Percentiles rank a stretch among this genome's conserved stretches.
These are phyloP conservation scores for Cosmopolites sordidus DNA, from an alignment of 2,888 invertebrate genomes.

Conservation along the genomic window DNA sequence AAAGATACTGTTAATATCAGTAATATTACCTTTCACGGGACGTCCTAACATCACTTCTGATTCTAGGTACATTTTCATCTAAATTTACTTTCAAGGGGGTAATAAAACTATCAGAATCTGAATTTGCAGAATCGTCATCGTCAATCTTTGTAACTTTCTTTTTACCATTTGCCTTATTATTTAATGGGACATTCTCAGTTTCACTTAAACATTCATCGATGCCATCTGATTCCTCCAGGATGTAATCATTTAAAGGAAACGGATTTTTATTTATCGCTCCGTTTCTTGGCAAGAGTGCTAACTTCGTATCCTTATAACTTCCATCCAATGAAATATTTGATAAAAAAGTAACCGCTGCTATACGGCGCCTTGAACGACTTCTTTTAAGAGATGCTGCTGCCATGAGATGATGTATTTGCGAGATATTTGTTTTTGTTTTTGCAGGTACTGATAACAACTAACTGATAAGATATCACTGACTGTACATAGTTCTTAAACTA, in stretches of 20 bases:
- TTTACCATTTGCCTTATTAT: slow-evolving; percentile 11
- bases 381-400: slow-evolving; percentile 54
- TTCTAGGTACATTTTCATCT: slow-evolving; percentile 37
- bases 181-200: slow-evolving; percentile 34
- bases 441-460: slow-evolving; percentile 20
- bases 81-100: slow-evolving; percentile 59
- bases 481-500: slow-evolving; percentile 41
- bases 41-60: slow-evolving; percentile 40
- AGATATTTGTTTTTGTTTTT: slow-evolving; percentile 24
- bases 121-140: slow-evolving; percentile 60
- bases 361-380: slow-evolving; percentile 72
- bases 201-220: slow-evolving; percentile 44
- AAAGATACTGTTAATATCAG: neutral
- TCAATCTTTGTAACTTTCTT: slow-evolving; percentile 16
- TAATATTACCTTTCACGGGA: slow-evolving; percentile 56
- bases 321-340: slow-evolving; percentile 95
- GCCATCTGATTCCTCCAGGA: slow-evolving; percentile 45
- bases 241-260: slow-evolving; percentile 33
- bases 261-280: slow-evolving; percentile 42
- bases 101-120: slow-evolving; percentile 68
- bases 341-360: slow-evolving; percentile 90
- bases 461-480: slow-evolving; percentile 36
- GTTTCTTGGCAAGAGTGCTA: slow-evolving; percentile 50
- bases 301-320: slow-evolving; percentile 69
- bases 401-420: slow-evolving; percentile 40